These are phyloP conservation scores for Cantharis lateralis DNA, from an alignment of 2,888 invertebrate genomes.

Conservation along the genomic window DNA sequence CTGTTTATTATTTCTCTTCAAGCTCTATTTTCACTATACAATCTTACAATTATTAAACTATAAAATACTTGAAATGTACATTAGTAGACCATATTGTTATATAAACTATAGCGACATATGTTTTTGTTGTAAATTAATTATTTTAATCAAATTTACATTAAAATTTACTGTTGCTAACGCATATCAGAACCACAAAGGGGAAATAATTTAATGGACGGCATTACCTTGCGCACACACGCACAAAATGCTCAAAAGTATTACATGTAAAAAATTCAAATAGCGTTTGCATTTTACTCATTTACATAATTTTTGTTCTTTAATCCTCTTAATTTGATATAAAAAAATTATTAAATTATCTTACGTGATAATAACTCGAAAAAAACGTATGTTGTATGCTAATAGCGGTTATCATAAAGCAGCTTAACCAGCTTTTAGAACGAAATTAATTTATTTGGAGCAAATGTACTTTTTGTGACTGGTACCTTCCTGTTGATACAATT, in stretches of 20 bases:
- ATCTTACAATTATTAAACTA: slow-evolving; percentile 11
- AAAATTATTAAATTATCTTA: neutral
- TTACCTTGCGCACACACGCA: neutral
- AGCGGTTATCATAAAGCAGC: neutral
- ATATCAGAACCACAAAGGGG: neutral
- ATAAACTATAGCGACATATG: slow-evolving; percentile 10
- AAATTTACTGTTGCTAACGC: neutral
- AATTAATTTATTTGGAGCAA: too few relatives aligned
- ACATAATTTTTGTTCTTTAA: neutral
- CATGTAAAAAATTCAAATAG: neutral
- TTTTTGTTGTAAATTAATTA: slow-evolving; percentile 10
- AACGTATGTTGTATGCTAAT: neutral
- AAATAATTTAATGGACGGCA: neutral
- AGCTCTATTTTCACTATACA: neutral
- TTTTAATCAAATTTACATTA: slow-evolving; percentile 1
- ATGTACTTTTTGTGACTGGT: too few relatives aligned
- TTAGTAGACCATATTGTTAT: neutral
- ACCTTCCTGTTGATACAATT: too few relatives aligned
- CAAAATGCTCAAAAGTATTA: neutral
- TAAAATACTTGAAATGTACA: slow-evolving; percentile 3
- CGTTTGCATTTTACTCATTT: neutral
- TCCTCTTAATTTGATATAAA: neutral
- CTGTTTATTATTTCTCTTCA: slow-evolving; percentile 12
- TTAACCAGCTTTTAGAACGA: too few relatives aligned
- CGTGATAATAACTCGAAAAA: neutral